Base-by-base conservation (phyloP, 2,797 vertebrate species). In the Coendou prehensilis region DNA sequence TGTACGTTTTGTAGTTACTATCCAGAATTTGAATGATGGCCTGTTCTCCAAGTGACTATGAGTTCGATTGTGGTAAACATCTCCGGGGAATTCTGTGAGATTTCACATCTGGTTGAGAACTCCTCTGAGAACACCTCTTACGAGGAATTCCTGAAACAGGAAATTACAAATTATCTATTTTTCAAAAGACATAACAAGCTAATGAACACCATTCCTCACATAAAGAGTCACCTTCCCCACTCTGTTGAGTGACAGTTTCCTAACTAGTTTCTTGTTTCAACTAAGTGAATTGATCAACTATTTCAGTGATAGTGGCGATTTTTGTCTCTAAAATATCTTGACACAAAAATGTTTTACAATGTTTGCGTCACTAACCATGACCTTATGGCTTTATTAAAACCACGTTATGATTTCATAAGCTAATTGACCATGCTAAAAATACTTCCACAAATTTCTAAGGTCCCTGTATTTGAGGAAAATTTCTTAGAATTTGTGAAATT, bases 131-230 rank as follows among this genome's bases (percentile, higher is more conserved):
- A 41, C 9, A 67, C 47, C 22, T 94, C 41, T 95, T 90, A 93
- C 67, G 85, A 92, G 67, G 71, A 96, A 71, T 92, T 95, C 52
- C 54, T 96, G 92, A 57, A 94, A 97, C 71, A 96, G 88, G 45
- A 97, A 97, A 97, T 97, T 95, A 90, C 47, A 97, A 85, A 96
- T 97, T 90, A 97, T 95, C 64, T 93, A 17, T 69, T 89, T 95
- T 91, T 89, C 69, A 76, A 69, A 95, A 90, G 47, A 64, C 26
- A 33, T 52, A 79, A 45, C 14, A 88, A 91, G 28, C 37, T 73
- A 75, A 26, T 84, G 11, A 89, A 73, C 78, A 82, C 1, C 11
- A 88, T 41, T 90, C 26, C 84, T 85, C 63, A 92, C 2, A 79
- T 50, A 86, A 71, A 78, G 64, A 75, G 30, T 87, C 76, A 84